phyloP scores from a whole-genome alignment of 1,140 invertebrate genomes.

The Harlomillsia oculata region DNA sequence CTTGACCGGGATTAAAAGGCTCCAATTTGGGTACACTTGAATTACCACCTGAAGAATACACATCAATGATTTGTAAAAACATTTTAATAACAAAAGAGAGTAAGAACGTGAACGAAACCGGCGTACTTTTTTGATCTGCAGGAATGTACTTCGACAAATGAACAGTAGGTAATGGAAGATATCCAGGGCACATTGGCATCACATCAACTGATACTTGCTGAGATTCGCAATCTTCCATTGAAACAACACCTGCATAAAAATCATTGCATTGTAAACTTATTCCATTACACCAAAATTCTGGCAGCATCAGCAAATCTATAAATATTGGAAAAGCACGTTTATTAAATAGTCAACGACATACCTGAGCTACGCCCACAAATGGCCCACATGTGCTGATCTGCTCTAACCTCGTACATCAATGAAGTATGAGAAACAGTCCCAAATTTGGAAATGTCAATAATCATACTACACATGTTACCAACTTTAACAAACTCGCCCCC shows the following conservation, averaged over 20 bases:
- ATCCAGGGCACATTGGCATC: conserved; percentile 80
- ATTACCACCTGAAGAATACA: conserved; percentile 17
- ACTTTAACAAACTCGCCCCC: conserved; percentile 78
- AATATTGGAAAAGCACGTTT: no score
- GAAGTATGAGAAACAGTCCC: conserved; percentile 41
- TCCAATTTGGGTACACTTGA: conserved; percentile 27
- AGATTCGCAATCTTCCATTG: conserved; percentile 55
- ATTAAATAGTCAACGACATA: background rate
- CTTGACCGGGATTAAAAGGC: conserved; percentile 28
- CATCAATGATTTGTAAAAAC: background rate
- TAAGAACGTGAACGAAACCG: background rate
- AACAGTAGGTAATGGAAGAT: conserved; percentile 74
- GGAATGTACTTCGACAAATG: conserved; percentile 85
- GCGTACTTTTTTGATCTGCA: conserved; percentile 47
- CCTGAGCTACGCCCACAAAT: conserved; percentile 48
- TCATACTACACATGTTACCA: conserved; percentile 74
- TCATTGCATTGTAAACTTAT: no score
- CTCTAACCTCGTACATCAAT: conserved; percentile 85
- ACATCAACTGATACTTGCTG: conserved; percentile 74
- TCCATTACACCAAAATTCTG: no score
- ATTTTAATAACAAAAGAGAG: background rate
- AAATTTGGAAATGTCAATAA: conserved; percentile 57
- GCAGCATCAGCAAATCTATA: no score
- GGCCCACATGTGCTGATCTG: conserved; percentile 84
- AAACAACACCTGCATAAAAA: conserved; percentile 58